These are phyloP conservation scores for Bursaphelenchus okinawaensis DNA, from an alignment of 2,888 invertebrate species.

Conservation along the genomic window DNA sequence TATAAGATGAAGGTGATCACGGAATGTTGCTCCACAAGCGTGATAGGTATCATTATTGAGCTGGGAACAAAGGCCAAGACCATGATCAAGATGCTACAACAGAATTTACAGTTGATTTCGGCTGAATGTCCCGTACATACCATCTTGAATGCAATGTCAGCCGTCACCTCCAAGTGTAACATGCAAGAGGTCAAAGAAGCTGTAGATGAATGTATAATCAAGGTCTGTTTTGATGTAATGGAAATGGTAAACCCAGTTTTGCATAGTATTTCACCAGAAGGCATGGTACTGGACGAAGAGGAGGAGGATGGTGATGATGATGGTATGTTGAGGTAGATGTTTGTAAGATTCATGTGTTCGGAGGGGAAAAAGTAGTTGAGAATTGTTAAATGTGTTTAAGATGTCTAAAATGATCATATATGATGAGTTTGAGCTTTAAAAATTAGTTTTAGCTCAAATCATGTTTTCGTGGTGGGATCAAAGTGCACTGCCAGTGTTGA, in stretches of 20 bases:
- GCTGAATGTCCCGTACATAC: background rate
- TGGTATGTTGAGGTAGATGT: no score
- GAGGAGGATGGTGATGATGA: background rate
- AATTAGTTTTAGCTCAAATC: no score
- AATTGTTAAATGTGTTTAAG: no score
- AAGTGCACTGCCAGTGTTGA: no score
- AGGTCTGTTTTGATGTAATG: background rate
- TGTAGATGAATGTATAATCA: background rate
- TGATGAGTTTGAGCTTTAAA: no score
- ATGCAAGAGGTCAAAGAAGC: background rate
- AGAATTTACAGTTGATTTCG: background rate
- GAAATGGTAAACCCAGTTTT: slow-evolving; percentile 11
- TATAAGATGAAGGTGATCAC: slow-evolving; percentile 2
- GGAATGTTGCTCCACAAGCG: background rate
- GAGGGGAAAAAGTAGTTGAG: no score
- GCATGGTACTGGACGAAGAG: slow-evolving; percentile 5
- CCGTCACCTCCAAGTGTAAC: background rate
- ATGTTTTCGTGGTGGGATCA: no score
- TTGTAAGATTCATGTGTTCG: no score
- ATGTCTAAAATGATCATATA: no score
- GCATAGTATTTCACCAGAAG: slow-evolving; percentile 4
- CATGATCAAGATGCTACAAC: background rate
- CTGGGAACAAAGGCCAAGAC: background rate
- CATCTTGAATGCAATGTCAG: slow-evolving; percentile 1
- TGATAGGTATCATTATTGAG: background rate